phyloP scores from a whole-genome alignment of 2,797 vertebrate genomes.

The Acipenser oxyrinchus region DNA sequence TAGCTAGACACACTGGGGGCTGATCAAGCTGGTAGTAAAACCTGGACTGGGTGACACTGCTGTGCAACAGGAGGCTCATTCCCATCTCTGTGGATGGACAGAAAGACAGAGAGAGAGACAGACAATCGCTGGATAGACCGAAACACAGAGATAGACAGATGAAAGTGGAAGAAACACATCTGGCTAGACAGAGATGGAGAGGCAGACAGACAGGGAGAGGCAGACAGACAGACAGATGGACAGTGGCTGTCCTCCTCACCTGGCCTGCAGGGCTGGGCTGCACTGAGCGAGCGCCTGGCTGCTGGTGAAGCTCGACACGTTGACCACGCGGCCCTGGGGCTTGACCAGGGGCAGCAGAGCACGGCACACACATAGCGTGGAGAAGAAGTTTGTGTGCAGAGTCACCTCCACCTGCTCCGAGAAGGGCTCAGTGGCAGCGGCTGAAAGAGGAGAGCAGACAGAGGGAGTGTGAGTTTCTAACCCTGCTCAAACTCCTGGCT shows the following conservation, averaged over 20 bases:
- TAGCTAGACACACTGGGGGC: too few species aligned
- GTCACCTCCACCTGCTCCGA: slow-evolving; percentile 45
- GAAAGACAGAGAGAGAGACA: too few species aligned
- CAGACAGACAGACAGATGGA: too few species aligned
- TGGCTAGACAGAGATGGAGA: not conserved
- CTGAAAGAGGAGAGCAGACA: slow-evolving; percentile 12
- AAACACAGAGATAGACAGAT: too few species aligned
- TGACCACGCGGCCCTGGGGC: slow-evolving; percentile 34
- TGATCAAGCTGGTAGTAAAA: not conserved
- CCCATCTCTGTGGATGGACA: too few species aligned
- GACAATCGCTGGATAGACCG: too few species aligned
- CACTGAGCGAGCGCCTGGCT: slow-evolving; percentile 33
- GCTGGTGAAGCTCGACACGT: slow-evolving; percentile 38
- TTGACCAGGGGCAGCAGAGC: slow-evolving; percentile 35
- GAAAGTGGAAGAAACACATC: too few species aligned
- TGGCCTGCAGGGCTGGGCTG: slow-evolving; percentile 31
- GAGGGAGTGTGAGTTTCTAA: not conserved
- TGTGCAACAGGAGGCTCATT: too few species aligned
- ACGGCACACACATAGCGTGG: slow-evolving; percentile 31
- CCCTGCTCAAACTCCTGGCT: too few species aligned
- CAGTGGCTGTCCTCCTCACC: slow-evolving; percentile 19
- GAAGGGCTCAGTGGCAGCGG: slow-evolving; percentile 33
- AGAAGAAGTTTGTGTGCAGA: slow-evolving; percentile 44
- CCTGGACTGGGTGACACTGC: not conserved
- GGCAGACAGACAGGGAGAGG: too few species aligned